Evolutionary conservation across 2,888 invertebrate genomes (phyloP), one percentile per base, ranked within the genome.

Genomic region (Yponomeuta cagnagella): DNA sequence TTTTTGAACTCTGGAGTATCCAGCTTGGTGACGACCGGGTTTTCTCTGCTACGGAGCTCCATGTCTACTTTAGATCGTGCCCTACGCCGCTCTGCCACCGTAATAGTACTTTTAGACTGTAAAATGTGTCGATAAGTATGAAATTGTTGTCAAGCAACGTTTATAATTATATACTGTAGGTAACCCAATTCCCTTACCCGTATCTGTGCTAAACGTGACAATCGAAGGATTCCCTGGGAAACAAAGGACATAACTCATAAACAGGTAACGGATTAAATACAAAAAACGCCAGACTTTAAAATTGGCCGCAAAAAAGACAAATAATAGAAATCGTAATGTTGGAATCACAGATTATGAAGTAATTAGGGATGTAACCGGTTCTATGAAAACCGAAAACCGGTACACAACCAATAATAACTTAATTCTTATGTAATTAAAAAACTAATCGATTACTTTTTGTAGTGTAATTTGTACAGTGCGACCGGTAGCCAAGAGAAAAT

Each of bases 1-100:
- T 94, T 94, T 74, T 94, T 93, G 78, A 97, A 97, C 81, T 97
- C 95, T 3, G 94, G 94, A 9, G 94, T 93, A 73, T 96, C 94
- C 33, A 98, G 85, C 82, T 95, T 96, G 78, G 93, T 93, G 15
- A 96, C 94, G 6, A 95, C 86, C 1, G 97, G 96, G 82, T 95
- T 87, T 72, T 93, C 90, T 64, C 92, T 82, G 76, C 77, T 81
- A 78, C 88, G 90, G 43, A 90, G 73, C 65, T 89, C 81, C 79
- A 86, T 82, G 68, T 90, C 89, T 73, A 80, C 77, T 77, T 77
- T 82, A 1, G 86, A 83, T 71, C 85, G 80, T 48, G 77, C 71
- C 76, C 80, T 80, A 63, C 79, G 79, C 58, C 77, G 78, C 64
- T 73, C 67, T 6, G 43, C 63, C 12, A 63, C 37, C 9, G 52